phyloP scores from a whole-genome alignment of 1,140 invertebrate species.

The Rhopalosiphum maidis region DNA sequence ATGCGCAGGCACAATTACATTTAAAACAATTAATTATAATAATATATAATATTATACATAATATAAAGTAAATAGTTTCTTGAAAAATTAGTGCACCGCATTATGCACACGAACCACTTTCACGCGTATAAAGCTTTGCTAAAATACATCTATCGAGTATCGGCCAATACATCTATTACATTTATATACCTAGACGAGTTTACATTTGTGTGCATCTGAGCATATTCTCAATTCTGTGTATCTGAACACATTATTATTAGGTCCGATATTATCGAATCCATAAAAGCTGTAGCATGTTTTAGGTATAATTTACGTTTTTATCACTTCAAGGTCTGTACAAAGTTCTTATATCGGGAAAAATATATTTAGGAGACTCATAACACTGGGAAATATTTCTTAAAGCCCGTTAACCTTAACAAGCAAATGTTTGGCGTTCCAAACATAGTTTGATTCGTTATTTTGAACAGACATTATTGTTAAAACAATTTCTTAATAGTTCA shows the following conservation, averaged over 20 bases:
- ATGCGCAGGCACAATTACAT: too few relatives aligned
- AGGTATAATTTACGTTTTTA: not conserved
- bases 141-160: not conserved
- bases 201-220: not conserved
- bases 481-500: not conserved
- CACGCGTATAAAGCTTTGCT: not conserved
- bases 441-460: not conserved
- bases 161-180: not conserved
- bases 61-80: not conserved
- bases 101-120: not conserved
- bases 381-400: not conserved
- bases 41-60: not conserved
- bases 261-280: not conserved
- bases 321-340: not conserved
- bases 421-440: not conserved
- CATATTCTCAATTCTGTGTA: not conserved
- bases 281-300: not conserved
- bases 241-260: too few relatives aligned
- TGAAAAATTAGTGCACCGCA: not conserved
- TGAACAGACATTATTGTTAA: not conserved
- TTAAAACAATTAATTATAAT: not conserved
- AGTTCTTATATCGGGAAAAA: not conserved
- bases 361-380: not conserved
- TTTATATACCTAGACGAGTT: too few relatives aligned
- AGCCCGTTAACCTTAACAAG: not conserved